Conservation (phyloP, 2,888 invertebrate genomes). For the Noctua fimbriata region DNA sequence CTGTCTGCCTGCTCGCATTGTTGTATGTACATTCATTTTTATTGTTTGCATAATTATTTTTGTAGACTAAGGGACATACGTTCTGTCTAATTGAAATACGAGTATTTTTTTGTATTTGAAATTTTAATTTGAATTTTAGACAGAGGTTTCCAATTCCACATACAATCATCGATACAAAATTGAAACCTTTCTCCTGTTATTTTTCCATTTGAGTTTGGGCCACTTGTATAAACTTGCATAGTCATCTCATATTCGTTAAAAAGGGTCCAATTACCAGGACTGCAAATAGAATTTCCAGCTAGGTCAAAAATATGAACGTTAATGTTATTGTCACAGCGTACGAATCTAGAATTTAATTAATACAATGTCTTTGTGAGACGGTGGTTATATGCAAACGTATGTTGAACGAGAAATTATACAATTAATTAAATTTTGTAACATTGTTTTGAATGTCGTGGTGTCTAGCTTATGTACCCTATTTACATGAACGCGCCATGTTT, state of each 20-base stretch:
- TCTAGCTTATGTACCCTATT: constrained; percentile 48
- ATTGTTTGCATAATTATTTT: constrained; percentile 51
- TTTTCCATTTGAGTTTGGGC: constrained; percentile 1
- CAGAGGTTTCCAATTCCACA: not conserved
- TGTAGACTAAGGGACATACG: constrained; percentile 12
- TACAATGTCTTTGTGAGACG: constrained; percentile 60
- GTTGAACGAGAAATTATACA: constrained; percentile 64
- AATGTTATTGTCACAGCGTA: constrained; percentile 48
- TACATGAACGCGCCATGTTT: constrained; percentile 40
- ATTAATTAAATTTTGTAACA: constrained; percentile 65
- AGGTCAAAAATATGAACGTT: constrained; percentile 36
- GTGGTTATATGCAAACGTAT: constrained; percentile 58
- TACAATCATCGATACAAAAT: not conserved
- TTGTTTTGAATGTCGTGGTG: constrained; percentile 51
- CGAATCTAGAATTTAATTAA: constrained; percentile 65
- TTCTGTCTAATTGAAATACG: constrained; percentile 10
- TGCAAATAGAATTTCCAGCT: constrained; percentile 16
- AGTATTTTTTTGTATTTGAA: not conserved
- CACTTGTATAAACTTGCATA: constrained; percentile 1
- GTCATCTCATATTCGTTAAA: constrained; percentile 11
- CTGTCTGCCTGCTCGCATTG: constrained; percentile 46
- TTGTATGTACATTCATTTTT: constrained; percentile 47
- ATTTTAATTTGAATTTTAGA: not conserved
- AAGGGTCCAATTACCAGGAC: not conserved
- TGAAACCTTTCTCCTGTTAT: not conserved